A percentile compares a stretch with the other conserved stretches of the same genome.
Conservation (phyloP, 1,140 invertebrate genomes). For the Pararge aegeria region DNA sequence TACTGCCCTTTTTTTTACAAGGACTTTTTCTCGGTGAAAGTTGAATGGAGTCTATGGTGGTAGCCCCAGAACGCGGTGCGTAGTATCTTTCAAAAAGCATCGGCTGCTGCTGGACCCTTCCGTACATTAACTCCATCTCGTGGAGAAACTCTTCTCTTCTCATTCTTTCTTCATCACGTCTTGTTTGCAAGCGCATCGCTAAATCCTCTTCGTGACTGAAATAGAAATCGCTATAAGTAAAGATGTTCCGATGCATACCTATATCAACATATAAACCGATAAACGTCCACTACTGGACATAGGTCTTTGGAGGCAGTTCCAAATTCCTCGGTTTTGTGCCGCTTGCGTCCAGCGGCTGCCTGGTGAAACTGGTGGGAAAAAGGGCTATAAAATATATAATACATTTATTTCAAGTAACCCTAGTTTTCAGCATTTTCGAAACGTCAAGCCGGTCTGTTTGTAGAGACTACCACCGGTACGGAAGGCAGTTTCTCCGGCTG, state of each 20-base stretch:
- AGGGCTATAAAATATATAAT: too few species aligned
- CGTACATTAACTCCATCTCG: conserved; percentile 86
- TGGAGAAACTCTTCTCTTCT: conserved; percentile 83
- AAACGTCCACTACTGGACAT: too few species aligned
- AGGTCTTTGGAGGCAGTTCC: too few species aligned
- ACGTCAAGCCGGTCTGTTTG: too few species aligned
- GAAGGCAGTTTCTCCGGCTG: too few species aligned
- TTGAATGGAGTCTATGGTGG: conserved; percentile 44
- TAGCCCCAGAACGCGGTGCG: conserved; percentile 73
- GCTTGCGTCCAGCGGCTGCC: too few species aligned
- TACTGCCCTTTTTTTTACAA: conserved; percentile 44
- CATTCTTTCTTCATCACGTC: conserved; percentile 84
- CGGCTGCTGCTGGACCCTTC: conserved; percentile 84
- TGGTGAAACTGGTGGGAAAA: too few species aligned
- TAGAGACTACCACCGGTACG: too few species aligned
- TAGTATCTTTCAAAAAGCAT: conserved; percentile 86
- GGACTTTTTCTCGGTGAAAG: conserved; percentile 56
- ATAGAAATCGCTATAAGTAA: neutral
- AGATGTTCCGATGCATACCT: neutral
- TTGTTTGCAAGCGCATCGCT: conserved; percentile 82
- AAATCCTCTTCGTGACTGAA: conserved; percentile 84
- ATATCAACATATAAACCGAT: too few species aligned
- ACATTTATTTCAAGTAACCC: too few species aligned
- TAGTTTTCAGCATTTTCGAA: too few species aligned
- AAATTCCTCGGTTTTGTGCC: too few species aligned